phyloP scores from a whole-genome alignment of 2,797 vertebrate species.

The Propithecus deckenii region DNA sequence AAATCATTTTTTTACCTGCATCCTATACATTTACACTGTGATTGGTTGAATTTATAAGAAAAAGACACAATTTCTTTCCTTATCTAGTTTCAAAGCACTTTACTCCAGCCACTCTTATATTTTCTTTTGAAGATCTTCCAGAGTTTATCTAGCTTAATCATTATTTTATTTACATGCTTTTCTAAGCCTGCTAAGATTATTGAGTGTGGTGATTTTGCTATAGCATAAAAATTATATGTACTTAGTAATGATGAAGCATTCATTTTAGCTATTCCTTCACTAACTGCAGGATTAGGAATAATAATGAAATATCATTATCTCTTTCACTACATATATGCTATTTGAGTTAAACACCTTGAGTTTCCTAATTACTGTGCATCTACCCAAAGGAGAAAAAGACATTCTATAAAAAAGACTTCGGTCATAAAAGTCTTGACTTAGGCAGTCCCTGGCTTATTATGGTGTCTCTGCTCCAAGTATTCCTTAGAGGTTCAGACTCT shows the following conservation, averaged over 20 bases:
- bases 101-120: neutral
- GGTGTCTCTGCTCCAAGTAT: too few species aligned
- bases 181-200: neutral
- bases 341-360: neutral
- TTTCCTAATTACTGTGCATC: neutral
- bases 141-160: neutral
- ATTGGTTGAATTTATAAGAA: neutral
- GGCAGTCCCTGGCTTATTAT: too few species aligned
- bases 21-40: neutral
- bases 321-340: neutral
- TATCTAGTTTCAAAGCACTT: neutral
- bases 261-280: conserved; percentile 31
- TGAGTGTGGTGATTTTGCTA: neutral
- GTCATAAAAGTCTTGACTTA: too few species aligned
- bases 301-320: conserved; percentile 34
- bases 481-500: too few species aligned
- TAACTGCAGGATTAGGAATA: neutral
- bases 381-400: too few species aligned
- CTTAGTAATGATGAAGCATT: neutral
- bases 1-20: neutral
- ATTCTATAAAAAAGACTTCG: too few species aligned
- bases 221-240: neutral
- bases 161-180: conserved; percentile 23
- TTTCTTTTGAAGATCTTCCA: neutral
- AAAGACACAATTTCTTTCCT: neutral